These are phyloP conservation scores for Arizona elegans DNA, from an alignment of 2,113 vertebrate species.

Conservation along the genomic window DNA sequence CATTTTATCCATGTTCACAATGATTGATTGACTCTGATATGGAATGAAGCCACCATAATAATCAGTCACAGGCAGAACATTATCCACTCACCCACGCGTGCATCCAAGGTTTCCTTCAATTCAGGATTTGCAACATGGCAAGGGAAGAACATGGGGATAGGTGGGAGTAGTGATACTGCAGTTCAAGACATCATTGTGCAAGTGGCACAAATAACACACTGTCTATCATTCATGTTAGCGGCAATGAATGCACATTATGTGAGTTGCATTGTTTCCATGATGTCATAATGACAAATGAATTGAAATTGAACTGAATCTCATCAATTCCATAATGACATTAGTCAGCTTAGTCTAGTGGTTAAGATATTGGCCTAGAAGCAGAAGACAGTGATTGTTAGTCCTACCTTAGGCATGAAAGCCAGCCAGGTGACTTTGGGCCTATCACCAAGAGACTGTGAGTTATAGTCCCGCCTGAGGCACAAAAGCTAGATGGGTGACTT, in stretches of 20 bases:
- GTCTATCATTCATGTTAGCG: not conserved
- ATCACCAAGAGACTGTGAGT: not conserved
- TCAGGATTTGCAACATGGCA: not conserved
- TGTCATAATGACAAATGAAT: not conserved
- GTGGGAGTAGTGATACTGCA: not conserved
- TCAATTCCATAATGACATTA: not conserved
- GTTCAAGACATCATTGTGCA: not conserved
- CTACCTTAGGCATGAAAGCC: not conserved
- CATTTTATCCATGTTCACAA: not conserved
- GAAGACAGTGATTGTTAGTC: not conserved
- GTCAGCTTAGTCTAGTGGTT: not conserved
- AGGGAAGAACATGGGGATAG: not conserved
- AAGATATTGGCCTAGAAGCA: not conserved
- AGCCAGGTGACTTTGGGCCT: not conserved
- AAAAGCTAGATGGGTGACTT: not conserved
- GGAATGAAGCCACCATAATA: not conserved
- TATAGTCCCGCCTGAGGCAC: not conserved
- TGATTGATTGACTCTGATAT: not conserved
- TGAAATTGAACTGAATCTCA: not conserved
- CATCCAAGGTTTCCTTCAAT: not conserved
- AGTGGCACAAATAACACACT: not conserved
- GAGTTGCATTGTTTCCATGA: not conserved
- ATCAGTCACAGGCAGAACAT: no score
- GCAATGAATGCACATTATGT: not conserved
- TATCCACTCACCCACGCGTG: no score